A percentile compares a stretch with the other conserved stretches of the same genome.
Evolutionary conservation across 2,113 vertebrate species (phyloP).

Genomic region (Castor canadensis): DNA sequence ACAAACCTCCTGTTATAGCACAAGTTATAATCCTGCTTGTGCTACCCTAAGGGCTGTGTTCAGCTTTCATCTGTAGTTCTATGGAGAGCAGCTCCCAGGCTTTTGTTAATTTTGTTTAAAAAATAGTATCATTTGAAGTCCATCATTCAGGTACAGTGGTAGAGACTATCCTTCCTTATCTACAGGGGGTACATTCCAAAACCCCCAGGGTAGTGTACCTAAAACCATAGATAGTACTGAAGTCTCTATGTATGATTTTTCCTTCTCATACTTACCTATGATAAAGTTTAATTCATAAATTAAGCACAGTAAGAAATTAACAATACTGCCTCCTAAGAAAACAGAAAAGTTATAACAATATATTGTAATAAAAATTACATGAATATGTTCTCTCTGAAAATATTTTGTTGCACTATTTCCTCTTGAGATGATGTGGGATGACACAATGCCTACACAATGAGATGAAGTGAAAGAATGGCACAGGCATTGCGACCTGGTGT

Average conservation of each 20-base stretch:
- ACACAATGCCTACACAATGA: background rate
- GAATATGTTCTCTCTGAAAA: background rate
- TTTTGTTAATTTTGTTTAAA: conserved; percentile 49
- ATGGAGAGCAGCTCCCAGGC: conserved; percentile 18
- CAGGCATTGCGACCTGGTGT: background rate
- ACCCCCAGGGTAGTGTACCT: background rate
- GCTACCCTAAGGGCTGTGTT: conserved; percentile 49
- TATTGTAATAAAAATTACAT: background rate
- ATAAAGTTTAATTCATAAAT: background rate
- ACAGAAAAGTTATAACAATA: background rate
- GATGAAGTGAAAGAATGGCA: background rate
- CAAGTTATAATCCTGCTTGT: conserved; percentile 17
- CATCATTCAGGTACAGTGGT: background rate
- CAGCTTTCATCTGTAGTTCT: conserved; percentile 57
- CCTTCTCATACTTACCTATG: background rate
- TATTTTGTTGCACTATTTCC: background rate
- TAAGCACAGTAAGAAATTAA: background rate
- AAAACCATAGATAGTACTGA: background rate
- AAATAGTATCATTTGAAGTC: background rate
- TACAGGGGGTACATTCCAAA: background rate
- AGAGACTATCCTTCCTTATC: too few relatives aligned
- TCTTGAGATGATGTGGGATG: too few relatives aligned
- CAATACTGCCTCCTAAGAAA: background rate
- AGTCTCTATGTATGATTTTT: background rate
- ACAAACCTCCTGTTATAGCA: conserved; percentile 21